These are phyloP conservation scores for Tiphia femorata DNA, from an alignment of 2,888 invertebrate species.

Conservation along the genomic window DNA sequence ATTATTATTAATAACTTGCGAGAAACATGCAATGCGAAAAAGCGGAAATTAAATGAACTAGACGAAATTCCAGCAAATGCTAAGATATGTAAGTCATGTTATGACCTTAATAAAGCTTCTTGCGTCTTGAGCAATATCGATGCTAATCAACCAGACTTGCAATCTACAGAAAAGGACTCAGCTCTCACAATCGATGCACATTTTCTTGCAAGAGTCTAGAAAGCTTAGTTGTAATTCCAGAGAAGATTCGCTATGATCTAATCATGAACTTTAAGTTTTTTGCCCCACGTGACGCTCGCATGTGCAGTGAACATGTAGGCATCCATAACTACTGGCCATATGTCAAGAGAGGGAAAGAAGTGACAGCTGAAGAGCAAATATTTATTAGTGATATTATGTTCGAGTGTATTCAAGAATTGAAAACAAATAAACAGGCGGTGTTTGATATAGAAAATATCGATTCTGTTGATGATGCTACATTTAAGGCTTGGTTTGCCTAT, in stretches of 20 bases:
- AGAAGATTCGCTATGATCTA: background rate
- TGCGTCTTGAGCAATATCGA: too few species aligned
- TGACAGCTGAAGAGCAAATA: conserved; percentile 1
- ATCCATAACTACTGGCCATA: conserved; percentile 5
- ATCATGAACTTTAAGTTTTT: conserved; percentile 9
- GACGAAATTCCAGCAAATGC: too few species aligned
- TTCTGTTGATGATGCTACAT: background rate
- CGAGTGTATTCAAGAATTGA: background rate
- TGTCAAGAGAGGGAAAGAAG: conserved; percentile 4
- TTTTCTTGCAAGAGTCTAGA: background rate
- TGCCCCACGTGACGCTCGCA: background rate
- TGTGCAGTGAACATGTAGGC: background rate
- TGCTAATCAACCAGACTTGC: too few species aligned
- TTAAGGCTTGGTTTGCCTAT: conserved; percentile 2
- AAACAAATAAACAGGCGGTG: background rate
- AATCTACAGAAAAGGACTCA: too few species aligned
- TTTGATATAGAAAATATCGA: background rate
- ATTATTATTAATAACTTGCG: too few species aligned
- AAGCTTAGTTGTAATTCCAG: conserved; percentile 1
- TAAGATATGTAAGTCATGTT: too few species aligned
- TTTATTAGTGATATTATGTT: conserved; percentile 5
- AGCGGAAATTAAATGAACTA: too few species aligned
- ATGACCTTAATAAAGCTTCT: too few species aligned
- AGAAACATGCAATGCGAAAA: too few species aligned
- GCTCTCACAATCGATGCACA: too few species aligned